phyloP scores from a whole-genome alignment of 1,140 invertebrate genomes.

The Venturia canescens region DNA sequence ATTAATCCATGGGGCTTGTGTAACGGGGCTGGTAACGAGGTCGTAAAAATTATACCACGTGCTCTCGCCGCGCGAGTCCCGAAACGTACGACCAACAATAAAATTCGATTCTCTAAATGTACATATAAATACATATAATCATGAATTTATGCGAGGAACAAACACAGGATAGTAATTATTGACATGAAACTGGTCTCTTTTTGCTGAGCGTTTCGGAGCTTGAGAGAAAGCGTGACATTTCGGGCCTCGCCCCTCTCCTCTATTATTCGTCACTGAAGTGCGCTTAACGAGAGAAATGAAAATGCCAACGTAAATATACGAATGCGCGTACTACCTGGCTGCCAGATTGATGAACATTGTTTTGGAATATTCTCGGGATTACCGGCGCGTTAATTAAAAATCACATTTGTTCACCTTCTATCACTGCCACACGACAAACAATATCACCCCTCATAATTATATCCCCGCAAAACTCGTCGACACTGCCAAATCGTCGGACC shows the following conservation, averaged over 20 bases:
- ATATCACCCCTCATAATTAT: background rate
- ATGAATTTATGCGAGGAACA: background rate
- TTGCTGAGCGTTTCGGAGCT: background rate
- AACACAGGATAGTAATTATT: slow-evolving; percentile 3
- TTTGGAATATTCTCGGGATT: background rate
- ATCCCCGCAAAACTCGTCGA: background rate
- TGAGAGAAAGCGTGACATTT: background rate
- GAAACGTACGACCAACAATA: slow-evolving; percentile 29
- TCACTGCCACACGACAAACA: background rate
- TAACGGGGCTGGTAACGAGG: slow-evolving; percentile 34
- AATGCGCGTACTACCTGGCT: background rate
- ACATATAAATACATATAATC: background rate
- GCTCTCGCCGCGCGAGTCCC: slow-evolving; percentile 14
- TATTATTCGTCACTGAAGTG: background rate
- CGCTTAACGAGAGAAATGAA: slow-evolving; percentile 29
- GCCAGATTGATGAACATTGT: background rate
- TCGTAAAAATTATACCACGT: slow-evolving; percentile 42
- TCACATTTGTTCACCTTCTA: background rate
- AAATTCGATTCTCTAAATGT: slow-evolving; percentile 22
- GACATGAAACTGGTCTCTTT: background rate
- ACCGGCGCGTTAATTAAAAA: slow-evolving; percentile 11
- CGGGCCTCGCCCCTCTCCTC: background rate
- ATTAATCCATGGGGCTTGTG: slow-evolving; percentile 19
- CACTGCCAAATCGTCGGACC: too few relatives aligned
- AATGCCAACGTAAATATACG: background rate